Evolutionary conservation across 2,888 invertebrate genomes (phyloP).

Genomic region (Biston stratarius): DNA sequence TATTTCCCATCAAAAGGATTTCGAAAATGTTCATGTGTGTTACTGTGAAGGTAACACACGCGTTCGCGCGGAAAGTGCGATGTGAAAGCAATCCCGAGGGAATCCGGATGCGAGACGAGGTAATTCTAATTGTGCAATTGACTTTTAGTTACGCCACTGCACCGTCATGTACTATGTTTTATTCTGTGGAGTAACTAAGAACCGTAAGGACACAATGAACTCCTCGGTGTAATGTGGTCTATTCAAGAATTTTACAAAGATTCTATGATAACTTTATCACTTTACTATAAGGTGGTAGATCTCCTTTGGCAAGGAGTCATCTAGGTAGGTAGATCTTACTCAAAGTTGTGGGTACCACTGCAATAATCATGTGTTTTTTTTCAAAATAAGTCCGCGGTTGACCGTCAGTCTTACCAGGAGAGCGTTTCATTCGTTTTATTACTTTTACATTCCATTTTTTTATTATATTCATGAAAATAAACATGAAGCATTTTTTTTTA

Average conservation of each 20-base stretch:
- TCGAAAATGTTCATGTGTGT: slow-evolving; percentile 17
- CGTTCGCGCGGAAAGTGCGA: slow-evolving; percentile 50
- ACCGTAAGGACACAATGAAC: not conserved
- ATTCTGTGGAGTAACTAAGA: slow-evolving; percentile 8
- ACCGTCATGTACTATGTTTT: slow-evolving; percentile 20
- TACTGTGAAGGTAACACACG: slow-evolving; percentile 40
- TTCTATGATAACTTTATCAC: too few relatives aligned
- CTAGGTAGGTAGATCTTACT: too few relatives aligned
- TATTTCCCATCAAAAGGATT: not conserved
- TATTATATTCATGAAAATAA: not conserved
- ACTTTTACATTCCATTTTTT: too few relatives aligned
- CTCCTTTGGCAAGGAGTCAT: too few relatives aligned
- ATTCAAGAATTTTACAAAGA: not conserved
- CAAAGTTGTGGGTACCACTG: too few relatives aligned
- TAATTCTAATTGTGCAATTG: slow-evolving; percentile 79
- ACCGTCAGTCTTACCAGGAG: too few relatives aligned
- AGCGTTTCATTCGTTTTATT: too few relatives aligned
- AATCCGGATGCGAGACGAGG: slow-evolving; percentile 76
- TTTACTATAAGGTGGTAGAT: too few relatives aligned
- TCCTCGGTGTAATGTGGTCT: not conserved
- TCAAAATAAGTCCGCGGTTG: too few relatives aligned
- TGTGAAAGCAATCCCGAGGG: slow-evolving; percentile 69
- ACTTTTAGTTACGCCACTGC: slow-evolving; percentile 65
- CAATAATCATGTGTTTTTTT: too few relatives aligned
- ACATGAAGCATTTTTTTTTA: not conserved